A percentile compares a stretch with the other conserved stretches of the same genome.
Conservation (phyloP, 2,797 vertebrate species). For the Cossypha polioptera region DNA sequence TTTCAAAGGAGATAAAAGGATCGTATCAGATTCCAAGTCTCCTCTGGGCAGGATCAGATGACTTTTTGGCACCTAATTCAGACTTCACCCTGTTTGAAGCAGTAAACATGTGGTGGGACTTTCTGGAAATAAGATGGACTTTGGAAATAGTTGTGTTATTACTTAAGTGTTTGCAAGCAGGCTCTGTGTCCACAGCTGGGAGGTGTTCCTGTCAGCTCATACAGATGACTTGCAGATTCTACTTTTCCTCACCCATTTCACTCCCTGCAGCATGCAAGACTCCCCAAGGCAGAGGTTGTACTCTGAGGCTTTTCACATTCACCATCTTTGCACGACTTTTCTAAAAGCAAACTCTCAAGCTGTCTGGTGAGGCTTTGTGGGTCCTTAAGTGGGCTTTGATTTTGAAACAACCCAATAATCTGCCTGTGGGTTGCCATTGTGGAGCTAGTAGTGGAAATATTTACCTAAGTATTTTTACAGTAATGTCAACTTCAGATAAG, state of each 20-base stretch:
- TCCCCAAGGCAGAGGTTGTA: neutral
- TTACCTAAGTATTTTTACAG: neutral
- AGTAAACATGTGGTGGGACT: neutral
- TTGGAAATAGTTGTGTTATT: slow-evolving; percentile 36
- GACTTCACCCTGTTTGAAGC: neutral
- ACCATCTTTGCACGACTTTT: accelerated
- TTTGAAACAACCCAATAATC: neutral
- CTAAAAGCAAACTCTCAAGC: neutral
- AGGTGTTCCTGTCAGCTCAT: neutral
- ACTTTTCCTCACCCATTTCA: neutral
- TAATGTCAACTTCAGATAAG: neutral
- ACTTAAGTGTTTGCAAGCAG: slow-evolving; percentile 10
- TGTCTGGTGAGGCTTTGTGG: neutral
- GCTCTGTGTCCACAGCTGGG: neutral
- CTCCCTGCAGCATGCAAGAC: neutral
- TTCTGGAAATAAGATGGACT: slow-evolving; percentile 34
- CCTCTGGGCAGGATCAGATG: neutral
- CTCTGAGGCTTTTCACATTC: neutral
- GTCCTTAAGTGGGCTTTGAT: neutral
- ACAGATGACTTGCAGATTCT: neutral
- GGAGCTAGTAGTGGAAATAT: neutral
- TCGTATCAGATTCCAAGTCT: slow-evolving; percentile 26
- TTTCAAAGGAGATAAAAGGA: slow-evolving; percentile 32
- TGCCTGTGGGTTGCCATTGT: neutral
- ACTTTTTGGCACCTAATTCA: slow-evolving; percentile 2